phyloP scores from a whole-genome alignment of 2,113 vertebrate genomes.

The Setophaga petechia region DNA sequence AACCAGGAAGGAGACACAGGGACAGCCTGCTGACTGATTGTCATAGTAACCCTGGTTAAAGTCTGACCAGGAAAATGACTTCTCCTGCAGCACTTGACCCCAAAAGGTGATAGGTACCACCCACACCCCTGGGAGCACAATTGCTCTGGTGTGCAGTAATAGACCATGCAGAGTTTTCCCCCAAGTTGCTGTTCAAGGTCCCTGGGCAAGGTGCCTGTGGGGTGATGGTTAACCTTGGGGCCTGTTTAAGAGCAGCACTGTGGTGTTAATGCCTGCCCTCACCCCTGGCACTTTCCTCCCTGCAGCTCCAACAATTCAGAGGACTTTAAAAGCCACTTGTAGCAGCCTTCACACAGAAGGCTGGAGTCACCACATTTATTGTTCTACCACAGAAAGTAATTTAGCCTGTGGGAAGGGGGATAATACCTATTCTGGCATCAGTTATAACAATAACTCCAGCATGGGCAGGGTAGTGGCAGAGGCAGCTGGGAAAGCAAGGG shows the following conservation, averaged over 20 bases:
- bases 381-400: not conserved
- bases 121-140: not conserved
- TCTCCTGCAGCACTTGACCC: not conserved
- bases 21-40: not conserved
- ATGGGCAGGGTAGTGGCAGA: not conserved
- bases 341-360: not conserved
- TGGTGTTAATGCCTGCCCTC: not conserved
- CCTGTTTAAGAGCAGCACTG: not conserved
- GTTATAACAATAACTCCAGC: not conserved
- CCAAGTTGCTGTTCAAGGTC: not conserved
- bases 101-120: not conserved
- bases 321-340: not conserved
- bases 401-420: not conserved
- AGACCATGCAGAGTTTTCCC: not conserved
- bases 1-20: not conserved
- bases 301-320: not conserved
- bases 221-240: conserved; percentile 15
- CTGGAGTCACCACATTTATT: not conserved
- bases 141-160: not conserved
- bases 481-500: not conserved
- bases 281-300: not conserved
- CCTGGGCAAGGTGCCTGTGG: not conserved
- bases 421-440: not conserved
- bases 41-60: conserved; percentile 27
- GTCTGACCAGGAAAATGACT: not conserved